These are phyloP conservation scores for Cynocephalus volans DNA, from an alignment of 2,113 vertebrate genomes.

Conservation along the genomic window DNA sequence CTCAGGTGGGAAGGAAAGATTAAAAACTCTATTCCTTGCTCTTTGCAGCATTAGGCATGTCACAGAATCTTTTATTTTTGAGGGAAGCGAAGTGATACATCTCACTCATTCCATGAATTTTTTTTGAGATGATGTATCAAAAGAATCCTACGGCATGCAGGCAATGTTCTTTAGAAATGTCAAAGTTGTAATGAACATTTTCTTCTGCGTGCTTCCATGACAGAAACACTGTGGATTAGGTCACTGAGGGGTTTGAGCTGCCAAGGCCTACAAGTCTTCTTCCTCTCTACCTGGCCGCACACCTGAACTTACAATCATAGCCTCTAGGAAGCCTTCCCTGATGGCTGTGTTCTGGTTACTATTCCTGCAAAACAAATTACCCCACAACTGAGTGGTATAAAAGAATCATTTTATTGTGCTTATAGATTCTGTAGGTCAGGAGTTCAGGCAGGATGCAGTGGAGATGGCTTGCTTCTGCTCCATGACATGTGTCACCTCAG, in stretches of 20 bases:
- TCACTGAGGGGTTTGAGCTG: background rate
- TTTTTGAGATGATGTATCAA: constrained; percentile 54
- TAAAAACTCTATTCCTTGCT: background rate
- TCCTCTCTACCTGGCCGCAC: background rate
- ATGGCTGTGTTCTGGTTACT: background rate
- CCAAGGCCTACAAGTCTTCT: background rate
- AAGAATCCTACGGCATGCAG: constrained; percentile 52
- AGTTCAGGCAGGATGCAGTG: background rate
- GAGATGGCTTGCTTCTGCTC: background rate
- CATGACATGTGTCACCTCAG: background rate
- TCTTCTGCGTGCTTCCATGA: background rate
- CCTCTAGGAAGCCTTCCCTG: background rate
- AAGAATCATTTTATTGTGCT: background rate
- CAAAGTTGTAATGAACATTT: background rate
- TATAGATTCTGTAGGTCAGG: background rate
- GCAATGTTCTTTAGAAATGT: constrained; percentile 42
- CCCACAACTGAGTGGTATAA: background rate
- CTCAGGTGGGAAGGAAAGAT: background rate
- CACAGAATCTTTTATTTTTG: background rate
- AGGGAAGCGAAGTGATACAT: background rate
- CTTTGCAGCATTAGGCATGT: background rate
- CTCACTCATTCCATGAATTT: background rate
- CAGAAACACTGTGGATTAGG: background rate
- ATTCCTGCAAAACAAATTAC: constrained; percentile 38
- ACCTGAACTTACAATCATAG: constrained; percentile 17